These are phyloP conservation scores for Aplochiton taeniatus DNA, from an alignment of 2,797 vertebrate genomes.

Conservation along the genomic window DNA sequence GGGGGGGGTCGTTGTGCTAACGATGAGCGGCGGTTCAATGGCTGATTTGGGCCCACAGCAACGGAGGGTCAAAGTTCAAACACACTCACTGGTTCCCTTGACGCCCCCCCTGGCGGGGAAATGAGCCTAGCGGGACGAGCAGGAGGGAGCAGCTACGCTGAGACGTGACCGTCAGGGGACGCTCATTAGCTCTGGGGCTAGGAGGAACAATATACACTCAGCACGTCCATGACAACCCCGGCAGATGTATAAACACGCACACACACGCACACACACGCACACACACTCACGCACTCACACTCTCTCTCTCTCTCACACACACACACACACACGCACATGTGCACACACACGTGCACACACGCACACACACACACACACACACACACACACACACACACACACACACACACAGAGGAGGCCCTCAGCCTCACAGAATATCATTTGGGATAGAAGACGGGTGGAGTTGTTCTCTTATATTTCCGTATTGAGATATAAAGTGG, in stretches of 20 bases:
- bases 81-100: conserved; percentile 54
- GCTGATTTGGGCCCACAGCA: conserved; percentile 48
- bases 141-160: conserved; percentile 46
- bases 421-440: conserved; percentile 7
- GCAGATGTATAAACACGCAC: conserved; percentile 3
- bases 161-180: conserved; percentile 29
- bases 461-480: conserved; percentile 26
- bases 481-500: conserved; percentile 5
- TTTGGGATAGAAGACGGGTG: conserved; percentile 14
- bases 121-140: conserved; percentile 48
- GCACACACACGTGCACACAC: conserved; percentile 6
- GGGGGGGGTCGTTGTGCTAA: conserved; percentile 31
- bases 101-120: conserved; percentile 33
- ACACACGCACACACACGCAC: neutral
- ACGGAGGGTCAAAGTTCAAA: conserved; percentile 58
- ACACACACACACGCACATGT: neutral
- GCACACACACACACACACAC: conserved; percentile 4
- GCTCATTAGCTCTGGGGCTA: conserved; percentile 50
- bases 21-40: conserved; percentile 52
- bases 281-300: conserved; percentile 3
- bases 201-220: conserved; percentile 19
- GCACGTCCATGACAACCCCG: conserved; percentile 21
- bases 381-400: conserved; percentile 1
- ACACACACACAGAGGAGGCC: conserved; percentile 2
- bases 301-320: too few species aligned